Evolutionary conservation across 1,140 invertebrate species (phyloP).

Genomic region (Drosophila punjabiensis): DNA sequence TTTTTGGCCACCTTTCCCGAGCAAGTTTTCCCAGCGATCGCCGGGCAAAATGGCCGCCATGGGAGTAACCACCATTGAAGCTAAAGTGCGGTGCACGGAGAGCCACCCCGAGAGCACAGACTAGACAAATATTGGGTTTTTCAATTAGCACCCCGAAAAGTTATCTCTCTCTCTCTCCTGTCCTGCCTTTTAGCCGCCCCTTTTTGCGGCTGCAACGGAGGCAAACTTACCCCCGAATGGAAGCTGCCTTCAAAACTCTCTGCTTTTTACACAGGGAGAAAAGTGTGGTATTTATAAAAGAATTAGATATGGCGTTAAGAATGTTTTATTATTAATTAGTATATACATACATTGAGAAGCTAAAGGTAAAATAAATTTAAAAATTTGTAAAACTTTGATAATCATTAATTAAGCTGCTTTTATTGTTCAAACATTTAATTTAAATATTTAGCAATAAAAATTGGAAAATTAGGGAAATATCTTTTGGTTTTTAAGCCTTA

Average conservation of each 20-base stretch:
- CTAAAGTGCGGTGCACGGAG: not conserved
- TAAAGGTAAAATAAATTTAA: not conserved
- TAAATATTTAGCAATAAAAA: not conserved
- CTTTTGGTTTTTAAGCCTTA: not conserved
- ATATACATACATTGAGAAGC: no score
- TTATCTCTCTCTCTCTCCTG: constrained; percentile 23
- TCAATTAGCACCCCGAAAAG: constrained; percentile 77
- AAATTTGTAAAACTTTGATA: no score
- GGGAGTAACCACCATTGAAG: constrained; percentile 28
- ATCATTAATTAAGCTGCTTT: no score
- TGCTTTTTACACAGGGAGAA: not conserved
- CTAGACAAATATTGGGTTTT: constrained; percentile 81
- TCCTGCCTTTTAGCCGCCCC: constrained; percentile 22
- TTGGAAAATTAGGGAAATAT: not conserved
- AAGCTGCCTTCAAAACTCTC: constrained; percentile 7
- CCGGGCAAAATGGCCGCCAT: constrained; percentile 64
- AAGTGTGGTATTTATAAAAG: no score
- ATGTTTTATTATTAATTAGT: not conserved
- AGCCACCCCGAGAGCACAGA: constrained; percentile 58
- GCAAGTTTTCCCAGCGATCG: constrained; percentile 62
- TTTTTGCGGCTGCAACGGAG: constrained; percentile 4
- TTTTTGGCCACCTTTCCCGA: constrained; percentile 54
- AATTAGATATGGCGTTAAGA: not conserved
- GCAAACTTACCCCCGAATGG: constrained; percentile 38
- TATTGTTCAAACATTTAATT: no score